Base-by-base conservation (phyloP, 30 jellyfish, hydroid and myxozoan genomes). In the Hydra vulgaris region DNA sequence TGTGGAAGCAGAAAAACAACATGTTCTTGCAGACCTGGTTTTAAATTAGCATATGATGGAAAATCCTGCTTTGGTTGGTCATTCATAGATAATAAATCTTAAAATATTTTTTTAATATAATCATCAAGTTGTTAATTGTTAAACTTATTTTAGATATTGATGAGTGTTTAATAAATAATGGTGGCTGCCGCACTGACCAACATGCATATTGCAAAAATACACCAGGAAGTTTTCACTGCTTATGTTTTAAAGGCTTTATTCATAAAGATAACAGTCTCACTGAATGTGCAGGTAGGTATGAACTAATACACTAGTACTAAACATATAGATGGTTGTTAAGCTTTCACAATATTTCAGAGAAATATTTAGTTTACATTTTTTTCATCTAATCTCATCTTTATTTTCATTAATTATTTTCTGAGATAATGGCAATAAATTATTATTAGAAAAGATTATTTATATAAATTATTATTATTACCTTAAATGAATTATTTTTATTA, bases 251-350 rank as follows among this genome's bases (percentile, higher is more conserved):
- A 22, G 98, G 98, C 7, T 92, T 19, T 55, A 92, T 92, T 21
- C 84, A 85, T 27, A 80, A 76, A 70, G 98, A 92, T 61, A 85
- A 92, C 87, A 86, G 96, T 66, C 86, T 74, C 21, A 79, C 88
- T 7, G 98, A 92, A 70, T 92, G 98, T 79, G 79, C 87, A 80
- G 98, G 98, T 92, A 76, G n/a, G n/a, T n/a, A n/a, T n/a, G n/a
- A n/a, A n/a, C n/a, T n/a, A n/a, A n/a, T n/a, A n/a, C n/a, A n/a
- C n/a, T n/a, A n/a, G n/a, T n/a, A n/a, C n/a, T n/a, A n/a, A n/a
- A n/a, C n/a, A n/a, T n/a, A n/a, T n/a, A n/a, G n/a, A n/a, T n/a
- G n/a, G n/a, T n/a, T n/a, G n/a, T n/a, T n/a, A n/a, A n/a, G n/a
- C n/a, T n/a, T n/a, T n/a, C n/a, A n/a, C n/a, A n/a, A n/a, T n/a